Evolutionary conservation across 2,888 invertebrate species (phyloP), one percentile per base, ranked within the genome.

Genomic region (Dichetophora obliterata): DNA sequence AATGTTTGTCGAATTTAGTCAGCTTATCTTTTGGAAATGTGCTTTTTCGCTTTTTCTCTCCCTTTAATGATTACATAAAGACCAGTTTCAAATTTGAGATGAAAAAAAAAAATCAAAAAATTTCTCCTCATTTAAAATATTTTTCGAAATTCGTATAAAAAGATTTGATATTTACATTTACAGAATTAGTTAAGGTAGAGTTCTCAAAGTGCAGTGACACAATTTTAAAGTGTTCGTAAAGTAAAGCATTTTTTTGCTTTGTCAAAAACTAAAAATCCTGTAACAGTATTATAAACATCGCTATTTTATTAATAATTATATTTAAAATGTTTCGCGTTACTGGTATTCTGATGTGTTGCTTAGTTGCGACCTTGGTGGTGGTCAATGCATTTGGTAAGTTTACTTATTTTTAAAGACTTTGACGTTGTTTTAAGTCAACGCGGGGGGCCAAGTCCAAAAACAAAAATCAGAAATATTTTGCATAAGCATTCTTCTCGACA

Each of bases 121-220:
- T 31, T 4, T 31, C 31, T 31, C 16, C 11, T 24, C 11, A 59
- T 59, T 59, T 4, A 22, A 27, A 24, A 9, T 59, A 24, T 37
- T 37, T 19, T 50, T 31, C 24, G 52, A 31, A 52, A 54, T 3
- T 1, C 14, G 22, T 75, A 75, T 75, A 75, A 68, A 75, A 57
- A 68, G 19, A 9, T 75, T 31, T 27, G 11, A 16, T 16, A 52
- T 16, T 16, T 6, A 4, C 5, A 34, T 24, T 68, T 75, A 19
- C 5, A 31, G 4, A 14, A 4, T 75, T 50, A 75, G 75, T 75
- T 68, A 61, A 69, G 59, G 61, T 59, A 69, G 68, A 75, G 75
- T 59, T 43, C 61, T 50, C 31, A 59, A 66, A 63, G 59, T 34
- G 75, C 57, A 75, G 65, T 11, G 52, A 19, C 52, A 52, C n/a